A percentile compares a stretch with the other conserved stretches of the same genome.
Evolutionary conservation across 2,888 invertebrate genomes (phyloP).

Genomic region (Cordylochernes scorpioides): DNA sequence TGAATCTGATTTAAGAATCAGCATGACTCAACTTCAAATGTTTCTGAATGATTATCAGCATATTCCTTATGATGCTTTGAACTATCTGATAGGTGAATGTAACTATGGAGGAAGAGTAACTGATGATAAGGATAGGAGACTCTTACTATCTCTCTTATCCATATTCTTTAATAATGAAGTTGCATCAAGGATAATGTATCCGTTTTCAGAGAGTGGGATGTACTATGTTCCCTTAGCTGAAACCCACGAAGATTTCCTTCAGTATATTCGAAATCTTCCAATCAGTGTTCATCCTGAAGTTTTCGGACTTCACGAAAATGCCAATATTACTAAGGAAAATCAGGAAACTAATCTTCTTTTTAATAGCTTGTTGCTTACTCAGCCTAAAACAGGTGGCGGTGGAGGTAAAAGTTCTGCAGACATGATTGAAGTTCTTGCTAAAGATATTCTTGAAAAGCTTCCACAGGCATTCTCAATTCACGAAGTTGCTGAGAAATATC

Average conservation of each 20-base stretch:
- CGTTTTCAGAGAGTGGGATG: conserved; percentile 22
- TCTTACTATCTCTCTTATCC: conserved; percentile 22
- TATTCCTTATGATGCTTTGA: conserved; percentile 28
- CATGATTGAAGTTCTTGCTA: conserved; percentile 21
- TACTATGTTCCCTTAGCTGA: conserved; percentile 22
- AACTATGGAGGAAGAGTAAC: conserved; percentile 27
- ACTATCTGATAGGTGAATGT: conserved; percentile 25
- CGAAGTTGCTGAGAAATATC: conserved; percentile 12
- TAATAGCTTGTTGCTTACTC: too few relatives aligned
- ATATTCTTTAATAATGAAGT: conserved; percentile 21
- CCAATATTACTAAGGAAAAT: too few relatives aligned
- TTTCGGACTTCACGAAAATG: conserved; percentile 25
- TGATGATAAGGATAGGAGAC: conserved; percentile 25
- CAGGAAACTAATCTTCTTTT: too few relatives aligned
- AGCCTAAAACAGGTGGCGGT: conserved; percentile 25
- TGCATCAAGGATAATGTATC: too few relatives aligned
- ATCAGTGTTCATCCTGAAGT: conserved; percentile 24
- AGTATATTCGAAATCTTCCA: conserved; percentile 23
- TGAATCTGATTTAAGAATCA: conserved; percentile 26
- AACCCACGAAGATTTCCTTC: conserved; percentile 21
- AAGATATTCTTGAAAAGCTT: conserved; percentile 22
- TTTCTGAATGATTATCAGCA: conserved; percentile 25
- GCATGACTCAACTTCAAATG: conserved; percentile 26
- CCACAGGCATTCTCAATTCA: conserved; percentile 21
- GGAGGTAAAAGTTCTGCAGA: conserved; percentile 21